phyloP scores from a whole-genome alignment of 1,140 invertebrate genomes.

The Carcinoscorpius rotundicauda region DNA sequence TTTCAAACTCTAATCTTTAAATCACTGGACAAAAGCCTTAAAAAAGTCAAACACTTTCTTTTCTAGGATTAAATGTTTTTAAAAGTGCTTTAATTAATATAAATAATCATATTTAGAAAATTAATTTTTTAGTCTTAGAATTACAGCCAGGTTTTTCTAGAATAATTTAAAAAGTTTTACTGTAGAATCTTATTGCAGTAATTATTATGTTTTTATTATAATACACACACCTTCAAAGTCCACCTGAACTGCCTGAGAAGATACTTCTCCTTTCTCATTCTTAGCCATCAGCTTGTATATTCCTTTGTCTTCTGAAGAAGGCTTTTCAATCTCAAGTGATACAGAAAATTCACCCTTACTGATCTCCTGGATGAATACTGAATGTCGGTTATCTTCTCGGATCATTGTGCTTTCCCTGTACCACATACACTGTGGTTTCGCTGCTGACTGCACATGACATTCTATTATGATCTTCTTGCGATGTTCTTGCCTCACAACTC shows the following conservation, averaged over 20 bases:
- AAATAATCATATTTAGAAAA: too few relatives aligned
- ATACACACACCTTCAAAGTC: constrained; percentile 15
- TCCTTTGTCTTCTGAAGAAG: constrained; percentile 61
- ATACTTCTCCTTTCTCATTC: constrained; percentile 85
- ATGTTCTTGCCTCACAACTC: constrained; percentile 74
- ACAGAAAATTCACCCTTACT: constrained; percentile 28
- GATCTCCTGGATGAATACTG: constrained; percentile 50
- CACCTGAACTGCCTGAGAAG: constrained; percentile 72
- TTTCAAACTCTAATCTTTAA: too few relatives aligned
- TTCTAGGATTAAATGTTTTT: too few relatives aligned
- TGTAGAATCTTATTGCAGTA: too few relatives aligned
- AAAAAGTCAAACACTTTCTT: too few relatives aligned
- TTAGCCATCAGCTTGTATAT: constrained; percentile 80
- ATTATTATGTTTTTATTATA: too few relatives aligned
- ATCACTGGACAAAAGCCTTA: too few relatives aligned
- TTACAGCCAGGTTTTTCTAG: too few relatives aligned
- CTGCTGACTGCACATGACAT: constrained; percentile 74
- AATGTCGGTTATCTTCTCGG: constrained; percentile 56
- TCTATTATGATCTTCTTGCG: constrained; percentile 82
- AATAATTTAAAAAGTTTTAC: too few relatives aligned
- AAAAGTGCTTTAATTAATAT: too few relatives aligned
- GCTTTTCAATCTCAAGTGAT: constrained; percentile 44
- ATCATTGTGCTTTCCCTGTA: constrained; percentile 70
- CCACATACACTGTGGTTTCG: constrained; percentile 81
- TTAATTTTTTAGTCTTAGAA: too few relatives aligned